Percentiles rank a stretch among this genome's conserved stretches.
Conservation (phyloP, 2,888 invertebrate species). For the Azorinus chamasolen region DNA sequence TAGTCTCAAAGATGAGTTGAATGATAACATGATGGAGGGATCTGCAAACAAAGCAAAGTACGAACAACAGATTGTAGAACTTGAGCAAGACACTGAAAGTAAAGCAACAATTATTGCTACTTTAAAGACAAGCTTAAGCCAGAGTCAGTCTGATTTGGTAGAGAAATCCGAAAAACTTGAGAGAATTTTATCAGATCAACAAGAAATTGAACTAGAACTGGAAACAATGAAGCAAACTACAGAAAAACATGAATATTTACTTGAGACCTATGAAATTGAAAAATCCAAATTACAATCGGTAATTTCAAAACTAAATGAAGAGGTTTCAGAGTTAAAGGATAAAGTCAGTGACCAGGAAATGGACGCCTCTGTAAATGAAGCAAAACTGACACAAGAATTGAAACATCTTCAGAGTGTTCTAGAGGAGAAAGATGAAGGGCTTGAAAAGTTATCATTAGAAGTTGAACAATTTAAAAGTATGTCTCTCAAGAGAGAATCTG, state of each 20-base stretch:
- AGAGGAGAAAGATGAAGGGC: too few relatives aligned
- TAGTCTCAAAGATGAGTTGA: conserved; percentile 38
- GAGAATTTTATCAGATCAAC: conserved; percentile 12
- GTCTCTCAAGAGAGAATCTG: too few relatives aligned
- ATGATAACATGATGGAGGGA: conserved; percentile 15
- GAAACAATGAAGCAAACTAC: conserved; percentile 18
- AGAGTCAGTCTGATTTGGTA: conserved; percentile 8
- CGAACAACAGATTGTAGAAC: conserved; percentile 9
- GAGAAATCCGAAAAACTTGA: conserved; percentile 19
- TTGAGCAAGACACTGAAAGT: neutral
- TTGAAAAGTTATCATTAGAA: too few relatives aligned
- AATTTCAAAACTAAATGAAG: conserved; percentile 18
- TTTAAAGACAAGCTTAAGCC: neutral
- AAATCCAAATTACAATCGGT: conserved; percentile 20
- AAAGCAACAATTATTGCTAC: neutral
- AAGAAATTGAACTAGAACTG: conserved; percentile 18
- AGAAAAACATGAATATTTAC: conserved; percentile 22
- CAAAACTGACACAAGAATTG: conserved; percentile 13
- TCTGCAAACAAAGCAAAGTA: conserved; percentile 11
- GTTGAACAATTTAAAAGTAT: too few relatives aligned
- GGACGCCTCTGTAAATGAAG: conserved; percentile 52
- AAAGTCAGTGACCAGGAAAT: conserved; percentile 37
- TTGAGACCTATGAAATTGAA: conserved; percentile 14
- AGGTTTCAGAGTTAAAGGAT: conserved; percentile 54
- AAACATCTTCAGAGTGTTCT: too few relatives aligned